These are phyloP conservation scores for Phrynosoma platyrhinos DNA, from an alignment of 2,113 vertebrate genomes.

Conservation along the genomic window DNA sequence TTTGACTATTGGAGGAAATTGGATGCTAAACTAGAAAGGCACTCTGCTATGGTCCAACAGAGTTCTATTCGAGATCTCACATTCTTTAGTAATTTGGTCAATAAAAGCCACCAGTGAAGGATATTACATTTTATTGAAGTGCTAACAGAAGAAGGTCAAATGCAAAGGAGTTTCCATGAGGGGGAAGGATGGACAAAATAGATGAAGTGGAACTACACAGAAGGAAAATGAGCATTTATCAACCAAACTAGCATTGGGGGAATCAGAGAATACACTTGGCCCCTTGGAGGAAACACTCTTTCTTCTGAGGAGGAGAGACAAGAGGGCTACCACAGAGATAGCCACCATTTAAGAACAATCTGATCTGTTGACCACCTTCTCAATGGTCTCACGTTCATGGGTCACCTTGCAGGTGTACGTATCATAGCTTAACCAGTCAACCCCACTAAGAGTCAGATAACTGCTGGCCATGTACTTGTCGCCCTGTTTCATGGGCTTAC, in stretches of 20 bases:
- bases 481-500: conserved; percentile 25
- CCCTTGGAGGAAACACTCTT: not conserved
- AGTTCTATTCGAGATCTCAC: not conserved
- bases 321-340: rapidly evolving
- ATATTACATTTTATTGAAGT: not conserved
- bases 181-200: not conserved
- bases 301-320: not conserved
- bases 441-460: no score
- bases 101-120: not conserved
- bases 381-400: not conserved
- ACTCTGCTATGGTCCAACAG: not conserved
- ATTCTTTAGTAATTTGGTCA: not conserved
- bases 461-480: conserved; percentile 15
- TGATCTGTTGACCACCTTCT: conserved; percentile 11
- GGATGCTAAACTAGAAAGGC: not conserved
- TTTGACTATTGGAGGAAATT: not conserved
- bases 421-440: rapidly evolving
- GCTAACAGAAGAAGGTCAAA: not conserved
- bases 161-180: not conserved
- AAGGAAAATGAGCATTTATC: not conserved
- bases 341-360: not conserved
- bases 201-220: not conserved
- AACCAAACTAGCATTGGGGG: not conserved
- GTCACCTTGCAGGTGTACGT: not conserved
- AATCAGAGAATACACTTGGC: not conserved